Conservation (phyloP, 2,113 vertebrate species). For the Hydropotes inermis region DNA sequence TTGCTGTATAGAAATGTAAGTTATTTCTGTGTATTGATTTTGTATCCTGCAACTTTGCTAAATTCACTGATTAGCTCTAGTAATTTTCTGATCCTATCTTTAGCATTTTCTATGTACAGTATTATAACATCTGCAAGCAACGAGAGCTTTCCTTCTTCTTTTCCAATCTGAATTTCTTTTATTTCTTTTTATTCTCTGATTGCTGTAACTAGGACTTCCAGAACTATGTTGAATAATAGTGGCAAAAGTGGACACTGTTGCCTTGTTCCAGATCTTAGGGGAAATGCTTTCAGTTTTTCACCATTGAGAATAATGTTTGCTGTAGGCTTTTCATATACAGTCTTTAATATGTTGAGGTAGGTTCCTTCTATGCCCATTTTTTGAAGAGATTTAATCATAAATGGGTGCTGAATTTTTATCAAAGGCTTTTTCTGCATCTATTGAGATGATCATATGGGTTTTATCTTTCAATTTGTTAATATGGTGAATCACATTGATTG, state of each 20-base stretch:
- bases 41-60: background rate
- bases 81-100: background rate
- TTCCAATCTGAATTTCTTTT: background rate
- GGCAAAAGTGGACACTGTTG: background rate
- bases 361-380: background rate
- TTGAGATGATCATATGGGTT: background rate
- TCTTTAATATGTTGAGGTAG: background rate
- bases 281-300: background rate
- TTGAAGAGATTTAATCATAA: background rate
- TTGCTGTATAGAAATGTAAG: too few relatives aligned
- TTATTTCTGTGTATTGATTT: background rate
- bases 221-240: background rate
- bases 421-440: background rate
- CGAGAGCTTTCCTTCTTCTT: background rate
- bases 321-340: background rate
- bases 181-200: background rate
- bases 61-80: background rate
- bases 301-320: background rate
- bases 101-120: background rate
- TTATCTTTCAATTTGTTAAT: background rate
- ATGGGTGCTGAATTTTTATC: background rate
- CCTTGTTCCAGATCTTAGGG: background rate
- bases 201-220: background rate
- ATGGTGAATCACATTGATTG: background rate
- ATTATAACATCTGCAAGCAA: background rate